These are phyloP conservation scores for Bombyx huttoni DNA, from an alignment of 2,888 invertebrate species.

Conservation along the genomic window DNA sequence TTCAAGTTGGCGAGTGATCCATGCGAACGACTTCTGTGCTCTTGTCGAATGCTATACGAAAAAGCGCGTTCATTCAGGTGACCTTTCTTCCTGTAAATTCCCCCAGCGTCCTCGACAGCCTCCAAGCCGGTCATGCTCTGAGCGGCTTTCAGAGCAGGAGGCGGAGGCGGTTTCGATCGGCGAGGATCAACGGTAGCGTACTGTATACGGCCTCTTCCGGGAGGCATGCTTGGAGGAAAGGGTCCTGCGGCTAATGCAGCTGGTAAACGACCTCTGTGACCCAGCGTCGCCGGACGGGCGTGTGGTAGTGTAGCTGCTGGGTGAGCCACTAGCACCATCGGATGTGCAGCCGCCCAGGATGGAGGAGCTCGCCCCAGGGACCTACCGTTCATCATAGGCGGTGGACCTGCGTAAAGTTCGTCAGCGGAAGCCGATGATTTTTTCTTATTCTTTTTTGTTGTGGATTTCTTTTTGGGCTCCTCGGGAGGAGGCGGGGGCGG, in stretches of 20 bases:
- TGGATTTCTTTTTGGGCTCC: constrained; percentile 74
- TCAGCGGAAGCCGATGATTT: constrained; percentile 71
- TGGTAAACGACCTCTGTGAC: constrained; percentile 73
- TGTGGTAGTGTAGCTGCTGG: constrained; percentile 59
- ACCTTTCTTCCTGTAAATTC: constrained; percentile 91
- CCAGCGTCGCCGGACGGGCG: constrained; percentile 61
- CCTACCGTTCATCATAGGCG: constrained; percentile 52
- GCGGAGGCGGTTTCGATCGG: constrained; percentile 75
- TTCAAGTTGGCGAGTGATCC: constrained; percentile 92
- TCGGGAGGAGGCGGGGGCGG: constrained; percentile 85
- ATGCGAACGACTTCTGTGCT: constrained; percentile 92
- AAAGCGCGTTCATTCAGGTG: constrained; percentile 94
- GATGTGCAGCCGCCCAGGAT: constrained; percentile 53
- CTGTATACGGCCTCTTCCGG: constrained; percentile 58
- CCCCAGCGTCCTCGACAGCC: constrained; percentile 74
- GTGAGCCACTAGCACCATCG: constrained; percentile 64
- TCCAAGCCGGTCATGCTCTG: constrained; percentile 78
- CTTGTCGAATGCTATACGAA: constrained; percentile 93
- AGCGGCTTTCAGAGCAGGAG: constrained; percentile 76
- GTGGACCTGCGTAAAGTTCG: constrained; percentile 71
- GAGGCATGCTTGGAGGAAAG: constrained; percentile 45
- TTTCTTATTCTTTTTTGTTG: constrained; percentile 71
- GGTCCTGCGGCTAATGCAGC: constrained; percentile 67
- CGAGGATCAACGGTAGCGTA: constrained; percentile 77
- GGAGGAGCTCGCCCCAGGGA: constrained; percentile 60